Conservation (phyloP, 2,113 vertebrate genomes). For the Dasyornis broadbenti region DNA sequence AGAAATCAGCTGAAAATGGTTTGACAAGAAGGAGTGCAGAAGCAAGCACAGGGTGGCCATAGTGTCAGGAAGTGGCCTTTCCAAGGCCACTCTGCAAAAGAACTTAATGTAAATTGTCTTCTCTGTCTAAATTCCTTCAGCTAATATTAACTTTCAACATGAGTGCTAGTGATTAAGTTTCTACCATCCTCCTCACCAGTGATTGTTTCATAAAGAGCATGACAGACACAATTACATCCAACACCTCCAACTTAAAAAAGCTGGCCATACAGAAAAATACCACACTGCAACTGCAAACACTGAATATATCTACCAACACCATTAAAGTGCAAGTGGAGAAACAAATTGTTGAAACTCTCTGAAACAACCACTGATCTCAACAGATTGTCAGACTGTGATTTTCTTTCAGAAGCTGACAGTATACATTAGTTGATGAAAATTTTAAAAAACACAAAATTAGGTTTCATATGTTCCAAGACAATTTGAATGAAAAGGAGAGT, state of each 20-base stretch:
- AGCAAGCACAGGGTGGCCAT: not conserved
- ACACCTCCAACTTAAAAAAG: not conserved
- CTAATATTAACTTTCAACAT: not conserved
- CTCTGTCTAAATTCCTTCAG: not conserved
- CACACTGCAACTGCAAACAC: not conserved
- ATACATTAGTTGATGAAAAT: not conserved
- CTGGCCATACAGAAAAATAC: not conserved
- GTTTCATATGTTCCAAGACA: conserved; percentile 14
- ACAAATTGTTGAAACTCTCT: conserved; percentile 1
- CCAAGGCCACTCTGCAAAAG: not conserved
- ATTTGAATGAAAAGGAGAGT: conserved; percentile 53
- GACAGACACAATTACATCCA: not conserved
- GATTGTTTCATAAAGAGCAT: not conserved
- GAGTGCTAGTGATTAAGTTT: not conserved
- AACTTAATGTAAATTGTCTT: not conserved
- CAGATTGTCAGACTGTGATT: not conserved
- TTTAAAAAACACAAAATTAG: conserved; percentile 36
- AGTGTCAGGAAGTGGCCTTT: not conserved
- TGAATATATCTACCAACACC: not conserved
- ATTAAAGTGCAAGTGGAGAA: not conserved
- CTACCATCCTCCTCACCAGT: not conserved
- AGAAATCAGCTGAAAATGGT: not conserved
- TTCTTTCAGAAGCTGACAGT: not conserved
- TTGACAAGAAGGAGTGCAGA: not conserved
- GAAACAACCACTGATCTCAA: conserved; percentile 24